Percentiles rank a stretch among this genome's conserved stretches.
These are phyloP conservation scores for Epicampocera succincta DNA, from an alignment of 2,888 invertebrate species.

Conservation along the genomic window DNA sequence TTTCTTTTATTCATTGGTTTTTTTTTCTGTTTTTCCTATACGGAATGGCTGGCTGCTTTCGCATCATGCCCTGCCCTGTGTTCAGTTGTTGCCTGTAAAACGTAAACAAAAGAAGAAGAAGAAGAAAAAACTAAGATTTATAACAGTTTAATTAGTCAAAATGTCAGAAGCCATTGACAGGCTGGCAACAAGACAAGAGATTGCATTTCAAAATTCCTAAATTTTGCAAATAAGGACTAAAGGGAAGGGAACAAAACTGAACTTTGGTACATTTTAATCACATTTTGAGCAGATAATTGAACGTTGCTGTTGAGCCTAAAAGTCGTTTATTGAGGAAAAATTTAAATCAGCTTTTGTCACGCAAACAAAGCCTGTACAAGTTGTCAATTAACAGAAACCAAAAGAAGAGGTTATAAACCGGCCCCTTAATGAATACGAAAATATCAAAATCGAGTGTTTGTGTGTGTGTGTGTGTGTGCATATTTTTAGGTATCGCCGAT, in stretches of 20 bases:
- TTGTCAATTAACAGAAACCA: no score
- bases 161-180: conserved; percentile 68
- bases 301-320: neutral
- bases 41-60: conserved; percentile 15
- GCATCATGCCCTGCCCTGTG: conserved; percentile 10
- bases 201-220: conserved; percentile 56
- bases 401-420: no score
- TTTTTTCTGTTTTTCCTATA: conserved; percentile 48
- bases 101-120: neutral
- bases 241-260: neutral
- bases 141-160: conserved; percentile 70
- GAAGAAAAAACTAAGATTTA: conserved; percentile 57
- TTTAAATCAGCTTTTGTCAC: no score
- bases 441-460: no score
- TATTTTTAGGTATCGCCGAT: no score
- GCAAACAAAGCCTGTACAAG: neutral
- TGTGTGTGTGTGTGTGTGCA: no score
- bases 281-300: conserved; percentile 12
- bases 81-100: conserved; percentile 5
- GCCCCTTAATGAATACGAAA: no score
- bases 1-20: conserved; percentile 41
- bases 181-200: conserved; percentile 54
- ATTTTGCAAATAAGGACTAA: conserved; percentile 8
- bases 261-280: conserved; percentile 11
- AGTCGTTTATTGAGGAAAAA: neutral